phyloP scores from a whole-genome alignment of 2,113 vertebrate genomes.

The Mustela lutreola region DNA sequence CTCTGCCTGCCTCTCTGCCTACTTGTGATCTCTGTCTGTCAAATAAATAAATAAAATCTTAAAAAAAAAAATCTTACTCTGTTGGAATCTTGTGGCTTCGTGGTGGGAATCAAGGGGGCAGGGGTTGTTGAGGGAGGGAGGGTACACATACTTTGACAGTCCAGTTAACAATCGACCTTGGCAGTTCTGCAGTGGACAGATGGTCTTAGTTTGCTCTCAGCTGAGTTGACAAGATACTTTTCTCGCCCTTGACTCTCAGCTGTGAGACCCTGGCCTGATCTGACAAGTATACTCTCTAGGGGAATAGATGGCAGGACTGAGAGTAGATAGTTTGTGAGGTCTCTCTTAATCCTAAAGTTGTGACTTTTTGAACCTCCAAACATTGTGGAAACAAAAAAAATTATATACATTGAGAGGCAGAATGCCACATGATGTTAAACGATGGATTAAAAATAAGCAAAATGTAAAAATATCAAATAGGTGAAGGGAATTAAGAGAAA shows the following conservation, averaged over 20 bases:
- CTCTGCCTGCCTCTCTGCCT: no score
- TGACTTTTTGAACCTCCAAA: background rate
- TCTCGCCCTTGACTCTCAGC: background rate
- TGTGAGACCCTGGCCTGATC: background rate
- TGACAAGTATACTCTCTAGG: background rate
- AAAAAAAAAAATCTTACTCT: background rate
- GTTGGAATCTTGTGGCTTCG: background rate
- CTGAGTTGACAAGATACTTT: background rate
- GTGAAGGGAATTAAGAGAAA: background rate
- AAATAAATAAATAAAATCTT: no score
- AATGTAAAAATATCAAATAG: background rate
- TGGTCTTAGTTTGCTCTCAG: background rate
- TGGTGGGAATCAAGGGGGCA: background rate
- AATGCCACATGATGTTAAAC: conserved; percentile 38
- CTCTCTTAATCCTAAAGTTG: background rate
- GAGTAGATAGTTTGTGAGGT: background rate
- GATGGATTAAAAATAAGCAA: background rate
- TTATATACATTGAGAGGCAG: background rate
- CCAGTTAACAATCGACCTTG: background rate
- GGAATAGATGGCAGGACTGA: background rate
- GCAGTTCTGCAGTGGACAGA: background rate
- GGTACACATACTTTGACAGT: background rate
- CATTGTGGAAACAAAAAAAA: conserved; percentile 34
- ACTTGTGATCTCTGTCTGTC: no score
- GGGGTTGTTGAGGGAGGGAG: background rate